Evolutionary conservation across 2,888 invertebrate genomes (phyloP), one percentile per base, ranked within the genome.

Genomic region (Hypselothyrea guttata): DNA sequence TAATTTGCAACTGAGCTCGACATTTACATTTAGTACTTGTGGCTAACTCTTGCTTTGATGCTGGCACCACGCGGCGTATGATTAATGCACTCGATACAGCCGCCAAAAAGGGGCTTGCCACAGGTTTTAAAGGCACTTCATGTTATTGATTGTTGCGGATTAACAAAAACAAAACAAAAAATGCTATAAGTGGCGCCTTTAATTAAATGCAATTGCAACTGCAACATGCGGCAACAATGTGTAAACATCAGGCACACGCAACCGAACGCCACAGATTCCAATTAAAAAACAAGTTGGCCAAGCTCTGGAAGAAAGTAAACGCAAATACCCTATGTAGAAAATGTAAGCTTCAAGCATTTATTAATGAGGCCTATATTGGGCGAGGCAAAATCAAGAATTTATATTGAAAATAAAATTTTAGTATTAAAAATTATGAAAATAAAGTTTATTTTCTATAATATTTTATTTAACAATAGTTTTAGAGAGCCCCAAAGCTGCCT

Each of bases 191-290:
- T 75, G 75, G 60, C 83, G 82, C 75, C 72, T 72, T 77, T 72
- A 84, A 79, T 79, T 72, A 70, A 81, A 72, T 62, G 61, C 56
- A 59, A 33, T 22, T 45, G 33, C 46, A 34, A 61, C 8, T 7
- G 42, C 35, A 54, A 45, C 41, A 37, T 27, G 15, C 41, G 22
- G 34, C 22, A 9, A n/a, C 13, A 27, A 8, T 44, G n/a, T 11
- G 53, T 33, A 60, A 33, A 75, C 63, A 48, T 46, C 53, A 41
- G 56, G 48, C 75, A 75, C 76, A 83, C 71, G 87, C 78, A 66
- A 78, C 76, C 76, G 9, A 90, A 72, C 92, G 92, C 11, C 91
- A 92, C 18, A 91, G 92, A 61, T 73, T 76, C 68, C 74, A 83
- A 79, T 71, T 71, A 71, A 79, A 83, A 63, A 48, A 31, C 37